Conservation (phyloP, 2,888 invertebrate genomes). For the Agrenia bidenticulata region DNA sequence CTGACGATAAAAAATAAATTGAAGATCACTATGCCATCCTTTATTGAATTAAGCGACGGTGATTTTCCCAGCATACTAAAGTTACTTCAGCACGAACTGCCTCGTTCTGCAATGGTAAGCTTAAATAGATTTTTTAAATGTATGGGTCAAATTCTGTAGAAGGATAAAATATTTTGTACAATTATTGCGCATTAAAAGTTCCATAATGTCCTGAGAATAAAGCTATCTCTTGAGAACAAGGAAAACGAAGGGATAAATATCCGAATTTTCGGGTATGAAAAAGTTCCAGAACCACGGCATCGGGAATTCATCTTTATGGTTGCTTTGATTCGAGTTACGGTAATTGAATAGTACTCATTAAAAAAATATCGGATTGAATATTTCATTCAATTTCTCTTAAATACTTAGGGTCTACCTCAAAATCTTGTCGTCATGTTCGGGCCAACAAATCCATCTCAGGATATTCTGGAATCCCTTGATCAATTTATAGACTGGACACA, state of each 20-base stretch:
- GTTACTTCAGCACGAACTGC: constrained; percentile 15
- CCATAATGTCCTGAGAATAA: constrained; percentile 33
- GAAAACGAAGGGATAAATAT: neutral
- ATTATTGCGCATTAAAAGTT: constrained; percentile 14
- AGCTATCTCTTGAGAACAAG: neutral
- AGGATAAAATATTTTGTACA: no score
- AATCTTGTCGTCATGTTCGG: constrained; percentile 28
- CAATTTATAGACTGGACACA: constrained; percentile 32
- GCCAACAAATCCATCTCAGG: constrained; percentile 17
- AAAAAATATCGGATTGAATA: neutral
- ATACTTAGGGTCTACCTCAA: constrained; percentile 35
- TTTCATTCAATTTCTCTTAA: neutral
- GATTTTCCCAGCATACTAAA: constrained; percentile 3
- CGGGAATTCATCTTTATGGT: neutral
- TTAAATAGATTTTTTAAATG: no score
- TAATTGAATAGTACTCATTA: neutral
- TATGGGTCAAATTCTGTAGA: no score
- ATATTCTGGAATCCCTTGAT: constrained; percentile 10
- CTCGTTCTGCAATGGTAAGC: constrained; percentile 31
- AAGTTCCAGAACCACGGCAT: neutral
- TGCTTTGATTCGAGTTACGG: neutral
- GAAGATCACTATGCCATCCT: no score
- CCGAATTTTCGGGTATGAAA: neutral
- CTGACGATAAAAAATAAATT: no score
- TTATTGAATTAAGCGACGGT: no score